Evolutionary conservation across 2,113 vertebrate species (phyloP).

Genomic region (Nicator chloris): DNA sequence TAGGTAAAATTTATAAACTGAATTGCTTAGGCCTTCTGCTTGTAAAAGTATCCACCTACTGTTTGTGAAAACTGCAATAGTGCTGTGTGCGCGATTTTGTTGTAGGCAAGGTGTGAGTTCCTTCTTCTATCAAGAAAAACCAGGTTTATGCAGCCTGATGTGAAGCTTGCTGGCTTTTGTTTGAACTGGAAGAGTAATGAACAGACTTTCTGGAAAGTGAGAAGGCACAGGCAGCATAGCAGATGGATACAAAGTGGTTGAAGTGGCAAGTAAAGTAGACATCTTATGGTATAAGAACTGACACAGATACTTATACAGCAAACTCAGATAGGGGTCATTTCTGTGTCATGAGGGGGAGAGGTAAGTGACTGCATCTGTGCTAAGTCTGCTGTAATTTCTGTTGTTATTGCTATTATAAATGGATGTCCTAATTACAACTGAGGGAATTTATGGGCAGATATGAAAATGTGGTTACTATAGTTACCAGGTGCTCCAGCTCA

Average conservation of each 20-base stretch:
- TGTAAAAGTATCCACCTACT: background rate
- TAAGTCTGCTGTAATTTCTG: background rate
- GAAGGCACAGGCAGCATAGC: background rate
- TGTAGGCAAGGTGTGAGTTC: background rate
- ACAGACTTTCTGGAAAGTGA: background rate
- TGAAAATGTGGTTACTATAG: constrained; percentile 63
- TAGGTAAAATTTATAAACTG: background rate
- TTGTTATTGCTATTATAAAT: constrained; percentile 43
- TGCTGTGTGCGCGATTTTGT: background rate
- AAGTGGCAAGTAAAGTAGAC: background rate
- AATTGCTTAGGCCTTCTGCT: background rate
- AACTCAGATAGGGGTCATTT: background rate
- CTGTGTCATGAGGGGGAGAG: background rate
- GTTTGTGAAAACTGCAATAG: background rate
- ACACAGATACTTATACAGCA: no score
- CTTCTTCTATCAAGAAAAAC: background rate
- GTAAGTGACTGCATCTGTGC: background rate
- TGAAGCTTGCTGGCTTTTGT: background rate
- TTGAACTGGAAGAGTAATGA: background rate
- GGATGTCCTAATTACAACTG: constrained; percentile 46
- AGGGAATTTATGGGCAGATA: constrained; percentile 51
- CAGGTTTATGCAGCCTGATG: background rate
- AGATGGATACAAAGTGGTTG: background rate
- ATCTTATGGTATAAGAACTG: background rate
- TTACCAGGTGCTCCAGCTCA: constrained; percentile 53